These are phyloP conservation scores for Caenorhabditis wallacei DNA, from an alignment of 2,888 invertebrate genomes.

Conservation along the genomic window DNA sequence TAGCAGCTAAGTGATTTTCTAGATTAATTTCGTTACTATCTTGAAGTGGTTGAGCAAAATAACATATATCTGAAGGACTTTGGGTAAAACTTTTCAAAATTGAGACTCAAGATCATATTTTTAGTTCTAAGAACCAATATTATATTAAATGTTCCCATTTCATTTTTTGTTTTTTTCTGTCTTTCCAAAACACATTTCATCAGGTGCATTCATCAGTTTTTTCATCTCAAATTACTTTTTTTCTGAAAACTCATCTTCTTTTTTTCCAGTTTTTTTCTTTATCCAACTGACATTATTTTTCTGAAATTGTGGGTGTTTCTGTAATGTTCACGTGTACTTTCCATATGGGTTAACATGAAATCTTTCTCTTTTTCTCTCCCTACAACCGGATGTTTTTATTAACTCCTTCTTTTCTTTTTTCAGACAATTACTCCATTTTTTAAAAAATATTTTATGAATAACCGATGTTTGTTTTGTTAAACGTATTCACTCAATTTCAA, in stretches of 20 bases:
- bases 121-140: not conserved
- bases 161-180: not conserved
- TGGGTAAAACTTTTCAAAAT: no score
- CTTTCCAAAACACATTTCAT: not conserved
- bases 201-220: conserved; percentile 15
- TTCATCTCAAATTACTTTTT: conserved; percentile 34
- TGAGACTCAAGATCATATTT: no score
- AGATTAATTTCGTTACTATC: not conserved
- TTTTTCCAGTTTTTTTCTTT: not conserved
- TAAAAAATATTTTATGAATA: conserved; percentile 32
- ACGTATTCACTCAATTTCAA: conserved; percentile 4
- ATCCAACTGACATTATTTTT: not conserved
- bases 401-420: not conserved
- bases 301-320: conserved; percentile 2
- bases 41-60: not conserved
- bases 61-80: no score
- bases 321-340: conserved; percentile 25
- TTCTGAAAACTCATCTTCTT: conserved; percentile 1
- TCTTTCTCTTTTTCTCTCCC: not conserved
- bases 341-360: conserved; percentile 35
- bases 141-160: not conserved
- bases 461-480: conserved; percentile 9
- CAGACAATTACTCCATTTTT: conserved; percentile 13
- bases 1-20: no score
- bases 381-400: conserved; percentile 15